These are phyloP conservation scores for Globicephala melas DNA, from an alignment of 2,113 vertebrate species.

Conservation along the genomic window DNA sequence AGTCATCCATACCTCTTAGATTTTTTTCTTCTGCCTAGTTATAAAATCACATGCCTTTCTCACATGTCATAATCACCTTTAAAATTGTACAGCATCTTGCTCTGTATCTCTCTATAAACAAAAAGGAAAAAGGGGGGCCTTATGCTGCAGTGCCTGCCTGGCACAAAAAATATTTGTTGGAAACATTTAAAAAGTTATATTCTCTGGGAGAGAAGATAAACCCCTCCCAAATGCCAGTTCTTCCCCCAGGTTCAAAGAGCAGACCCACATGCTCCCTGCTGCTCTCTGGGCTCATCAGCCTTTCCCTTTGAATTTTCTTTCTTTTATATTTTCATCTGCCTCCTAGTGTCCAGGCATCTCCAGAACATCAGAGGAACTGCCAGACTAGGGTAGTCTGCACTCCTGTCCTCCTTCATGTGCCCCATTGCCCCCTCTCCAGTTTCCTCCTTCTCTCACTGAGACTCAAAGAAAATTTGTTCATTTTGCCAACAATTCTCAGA, in stretches of 20 bases:
- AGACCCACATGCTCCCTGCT: not conserved
- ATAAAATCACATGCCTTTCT: not conserved
- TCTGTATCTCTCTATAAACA: not conserved
- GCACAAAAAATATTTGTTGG: not conserved
- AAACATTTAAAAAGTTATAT: not conserved
- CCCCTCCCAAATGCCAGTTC: not conserved
- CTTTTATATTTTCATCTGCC: not conserved
- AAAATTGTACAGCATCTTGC: not conserved
- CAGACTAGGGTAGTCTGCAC: not conserved
- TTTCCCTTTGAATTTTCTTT: not conserved
- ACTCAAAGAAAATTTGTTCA: slow-evolving; percentile 9
- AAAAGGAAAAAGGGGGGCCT: not conserved
- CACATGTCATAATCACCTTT: not conserved
- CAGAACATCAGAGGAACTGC: not conserved
- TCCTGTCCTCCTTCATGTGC: accelerated
- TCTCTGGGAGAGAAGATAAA: not conserved
- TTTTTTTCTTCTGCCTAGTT: not conserved
- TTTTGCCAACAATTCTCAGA: not conserved
- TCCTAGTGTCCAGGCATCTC: not conserved
- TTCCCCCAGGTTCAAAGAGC: not conserved
- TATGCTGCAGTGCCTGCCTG: not conserved
- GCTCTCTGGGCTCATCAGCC: not conserved
- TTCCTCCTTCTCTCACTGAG: not conserved
- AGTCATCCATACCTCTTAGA: not conserved
- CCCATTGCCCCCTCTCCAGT: too few relatives aligned